Evolutionary conservation across 2,888 invertebrate genomes (phyloP).

Genomic region (Ornithoptera alexandrae): DNA sequence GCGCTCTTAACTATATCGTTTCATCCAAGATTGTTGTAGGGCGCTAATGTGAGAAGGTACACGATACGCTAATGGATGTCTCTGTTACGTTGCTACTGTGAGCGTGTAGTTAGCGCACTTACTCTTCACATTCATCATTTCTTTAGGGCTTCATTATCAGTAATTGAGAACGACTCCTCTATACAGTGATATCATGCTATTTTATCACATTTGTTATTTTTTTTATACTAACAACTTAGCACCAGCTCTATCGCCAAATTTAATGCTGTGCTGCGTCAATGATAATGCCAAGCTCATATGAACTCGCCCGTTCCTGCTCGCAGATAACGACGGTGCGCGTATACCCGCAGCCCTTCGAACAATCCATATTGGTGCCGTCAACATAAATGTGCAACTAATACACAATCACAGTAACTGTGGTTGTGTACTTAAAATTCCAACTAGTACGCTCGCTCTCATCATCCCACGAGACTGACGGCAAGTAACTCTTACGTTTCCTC

Average conservation of each 20-base stretch:
- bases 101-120: constrained; percentile 4
- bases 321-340: background rate
- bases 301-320: background rate
- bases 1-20: constrained; percentile 4
- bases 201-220: background rate
- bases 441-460: background rate
- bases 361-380: background rate
- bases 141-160: background rate
- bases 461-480: background rate
- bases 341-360: background rate
- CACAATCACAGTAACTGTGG: constrained; percentile 2
- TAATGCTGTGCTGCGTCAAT: background rate
- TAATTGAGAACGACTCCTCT: background rate
- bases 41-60: constrained; percentile 9
- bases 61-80: background rate
- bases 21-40: background rate
- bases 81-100: background rate
- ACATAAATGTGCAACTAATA: background rate
- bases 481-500: background rate
- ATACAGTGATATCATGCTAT: background rate
- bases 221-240: background rate
- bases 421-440: background rate
- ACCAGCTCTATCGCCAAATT: background rate
- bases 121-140: background rate
- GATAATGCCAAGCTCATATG: background rate